Base-by-base conservation (phyloP, 2,797 vertebrate species). In the Periparus ater region DNA sequence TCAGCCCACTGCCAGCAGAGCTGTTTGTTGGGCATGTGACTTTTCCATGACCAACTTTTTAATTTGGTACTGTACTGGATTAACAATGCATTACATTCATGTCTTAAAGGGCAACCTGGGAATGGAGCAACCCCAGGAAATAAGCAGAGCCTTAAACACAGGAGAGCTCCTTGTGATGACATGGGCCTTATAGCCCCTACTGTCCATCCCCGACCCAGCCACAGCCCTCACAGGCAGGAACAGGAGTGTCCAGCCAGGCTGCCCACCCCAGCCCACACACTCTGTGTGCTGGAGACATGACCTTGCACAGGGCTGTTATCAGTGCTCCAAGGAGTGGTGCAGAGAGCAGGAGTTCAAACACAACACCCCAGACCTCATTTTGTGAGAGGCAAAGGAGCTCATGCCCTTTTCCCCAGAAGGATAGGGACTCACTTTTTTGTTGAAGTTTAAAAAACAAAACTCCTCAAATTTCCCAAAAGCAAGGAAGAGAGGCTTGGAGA, bases 31-130 rank as follows among this genome's bases (percentile, higher is more conserved):
- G 36, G n/a, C 62, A 60, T 3, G 40, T 75, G 88, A 93, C 66
- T 91, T 57, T 58, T 84, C 85, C 45, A 61, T 40, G 40, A 81
- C n/a, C 66, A 90, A 66, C 44, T 78, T 86, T 92, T 93, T 53
- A 11, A 78, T 81, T 70, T 81, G 65, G 44, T 15, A 21, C 40
- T 38, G 13, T 15, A 15, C 58, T 32, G 70, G 58, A 73, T 72
- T 45, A 88, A 63, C 73, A 86, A 32, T 6, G 22, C 0, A 0
- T 86, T 55, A 66, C 36, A 5, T 66, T 72, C 17, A 11, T 0
- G 9, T 45, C 83, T 88, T 84, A 88, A 91, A 94, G 72, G 54
- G 47, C 66, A 85, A 61, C n/a, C 23, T 8, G 30, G 12, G 55
- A 81, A 66, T 0, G 1, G 29, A 30, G 42, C 29, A 45, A 65